These are phyloP conservation scores for Drosophila vallismaia DNA, from an alignment of 2,888 invertebrate species.

Conservation along the genomic window DNA sequence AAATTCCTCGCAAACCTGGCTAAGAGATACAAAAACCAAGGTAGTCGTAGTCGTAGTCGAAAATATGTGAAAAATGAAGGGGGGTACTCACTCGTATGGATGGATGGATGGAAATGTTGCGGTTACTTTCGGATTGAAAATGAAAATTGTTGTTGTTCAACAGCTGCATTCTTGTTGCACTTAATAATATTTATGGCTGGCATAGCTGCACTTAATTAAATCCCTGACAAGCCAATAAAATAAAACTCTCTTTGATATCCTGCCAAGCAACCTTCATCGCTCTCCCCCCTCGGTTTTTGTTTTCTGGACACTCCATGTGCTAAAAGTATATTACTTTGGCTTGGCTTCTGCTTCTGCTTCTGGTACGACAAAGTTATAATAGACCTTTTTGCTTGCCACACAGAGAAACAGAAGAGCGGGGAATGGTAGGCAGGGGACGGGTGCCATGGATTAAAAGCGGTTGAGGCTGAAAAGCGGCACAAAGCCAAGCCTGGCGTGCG, in stretches of 20 bases:
- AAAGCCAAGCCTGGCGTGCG: conserved; percentile 8
- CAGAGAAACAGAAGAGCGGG: neutral
- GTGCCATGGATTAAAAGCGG: conserved; percentile 11
- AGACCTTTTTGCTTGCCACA: conserved; percentile 61
- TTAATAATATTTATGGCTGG: conserved; percentile 46
- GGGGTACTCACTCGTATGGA: too few relatives aligned
- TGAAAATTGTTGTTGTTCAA: conserved; percentile 13
- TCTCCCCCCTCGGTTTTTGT: conserved; percentile 4
- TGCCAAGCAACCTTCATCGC: neutral
- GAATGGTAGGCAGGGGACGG: too few relatives aligned
- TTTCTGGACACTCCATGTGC: conserved; percentile 49
- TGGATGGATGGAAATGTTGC: too few relatives aligned
- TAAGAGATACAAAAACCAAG: too few relatives aligned
- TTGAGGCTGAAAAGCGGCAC: conserved; percentile 9
- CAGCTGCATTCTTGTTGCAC: conserved; percentile 29
- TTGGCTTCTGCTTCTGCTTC: conserved; percentile 36
- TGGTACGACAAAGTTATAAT: conserved; percentile 72
- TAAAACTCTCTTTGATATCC: conserved; percentile 38
- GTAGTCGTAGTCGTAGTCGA: too few relatives aligned
- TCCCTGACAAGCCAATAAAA: conserved; percentile 36
- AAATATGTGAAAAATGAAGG: too few relatives aligned
- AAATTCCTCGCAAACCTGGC: too few relatives aligned
- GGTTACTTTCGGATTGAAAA: neutral
- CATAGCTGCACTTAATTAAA: conserved; percentile 45
- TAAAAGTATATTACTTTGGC: conserved; percentile 51